Percentiles rank a stretch among this genome's conserved stretches.
These are phyloP conservation scores for Chrysocyon brachyurus DNA, from an alignment of 2,797 vertebrate species.

Conservation along the genomic window DNA sequence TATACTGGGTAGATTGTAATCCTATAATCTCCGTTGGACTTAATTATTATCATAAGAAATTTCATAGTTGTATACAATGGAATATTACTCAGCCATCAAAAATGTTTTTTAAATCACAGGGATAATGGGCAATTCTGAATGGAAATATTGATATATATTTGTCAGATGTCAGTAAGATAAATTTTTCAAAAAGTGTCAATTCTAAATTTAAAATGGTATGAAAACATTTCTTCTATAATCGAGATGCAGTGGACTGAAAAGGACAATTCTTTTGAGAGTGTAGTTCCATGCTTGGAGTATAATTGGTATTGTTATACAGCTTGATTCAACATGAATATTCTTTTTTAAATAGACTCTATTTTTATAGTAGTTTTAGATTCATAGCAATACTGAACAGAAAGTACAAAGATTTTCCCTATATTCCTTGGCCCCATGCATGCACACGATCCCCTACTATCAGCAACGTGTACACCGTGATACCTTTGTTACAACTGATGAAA, in stretches of 20 bases:
- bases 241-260: not conserved
- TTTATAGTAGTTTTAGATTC: not conserved
- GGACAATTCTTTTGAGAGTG: not conserved
- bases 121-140: constrained; percentile 22
- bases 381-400: not conserved
- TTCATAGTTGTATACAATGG: not conserved
- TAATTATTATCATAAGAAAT: not conserved
- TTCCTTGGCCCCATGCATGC: not conserved
- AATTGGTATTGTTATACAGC: not conserved
- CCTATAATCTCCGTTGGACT: not conserved
- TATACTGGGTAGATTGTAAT: not conserved
- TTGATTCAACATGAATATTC: not conserved
- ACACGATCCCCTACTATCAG: not conserved
- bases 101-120: not conserved
- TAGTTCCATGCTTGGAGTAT: not conserved
- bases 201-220: not conserved
- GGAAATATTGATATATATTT: constrained; percentile 50
- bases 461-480: not conserved
- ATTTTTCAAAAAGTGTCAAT: not conserved
- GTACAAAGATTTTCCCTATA: not conserved
- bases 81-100: not conserved
- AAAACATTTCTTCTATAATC: constrained; percentile 16
- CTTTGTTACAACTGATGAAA: not conserved
- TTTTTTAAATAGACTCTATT: not conserved
- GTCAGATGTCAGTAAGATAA: not conserved